Base-by-base conservation (phyloP, 53 echinoderm and acorn worm species). In the Zoroaster sp. region DNA sequence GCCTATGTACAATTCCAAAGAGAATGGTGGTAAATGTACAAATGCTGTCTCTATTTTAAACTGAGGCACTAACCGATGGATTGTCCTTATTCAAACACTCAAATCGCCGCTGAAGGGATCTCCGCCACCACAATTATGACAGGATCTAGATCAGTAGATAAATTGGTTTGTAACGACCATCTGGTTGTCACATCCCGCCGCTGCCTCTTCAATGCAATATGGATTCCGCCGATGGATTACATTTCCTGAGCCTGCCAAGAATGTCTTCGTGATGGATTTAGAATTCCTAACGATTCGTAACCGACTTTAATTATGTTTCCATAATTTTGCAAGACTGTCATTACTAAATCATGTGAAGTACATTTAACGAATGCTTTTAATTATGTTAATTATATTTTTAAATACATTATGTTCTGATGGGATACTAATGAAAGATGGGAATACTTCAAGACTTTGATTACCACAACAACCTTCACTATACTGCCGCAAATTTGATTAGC, bases 221-320 rank as follows among this genome's bases (percentile, higher is more conserved):
- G 77, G 72, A 86, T 71, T 86, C 87, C 71, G 45, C 87, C 34
- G 35, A 35, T 74, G 85, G 85, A 90, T 83, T 63, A 75, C 69
- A 41, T 75, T 83, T 35, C 71, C 32, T 15, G 33, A 68, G 15
- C 67, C 13, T 14, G 25, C 33, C 3, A 40, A 43, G 35, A 47
- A 76, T 13, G 55, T 59, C 59, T 79, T 12, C 23, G n/a, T 38
- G 79, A 79, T 37, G 34, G 59, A 79, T 54, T 79, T 55, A 13
- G 35, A 55, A 59, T 40, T 79, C 40, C 44, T 43, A 82, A 28
- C 66, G 67, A 82, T 43, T 67, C 42, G 45, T 68, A 42, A 82
- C 82, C 55, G 55, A 39, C 31, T 15, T 18, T 30, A 31, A 76
- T 54, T 55, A 38, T 23, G 51, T 30, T 53, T 74, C 44, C 74